Evolutionary conservation across 2,797 vertebrate genomes (phyloP).

Genomic region (Numenius phaeopus): DNA sequence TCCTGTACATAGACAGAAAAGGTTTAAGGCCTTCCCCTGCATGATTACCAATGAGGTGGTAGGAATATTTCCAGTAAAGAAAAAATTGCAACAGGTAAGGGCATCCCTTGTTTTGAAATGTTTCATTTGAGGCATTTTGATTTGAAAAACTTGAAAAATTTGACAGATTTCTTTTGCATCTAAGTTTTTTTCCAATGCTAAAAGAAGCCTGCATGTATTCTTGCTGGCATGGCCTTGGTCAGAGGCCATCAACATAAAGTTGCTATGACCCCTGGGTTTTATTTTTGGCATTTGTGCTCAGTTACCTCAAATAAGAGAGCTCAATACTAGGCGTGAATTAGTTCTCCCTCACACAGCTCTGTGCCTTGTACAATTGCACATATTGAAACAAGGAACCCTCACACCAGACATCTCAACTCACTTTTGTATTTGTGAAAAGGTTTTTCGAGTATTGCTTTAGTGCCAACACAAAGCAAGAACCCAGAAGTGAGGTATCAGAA

Average conservation of each 20-base stretch:
- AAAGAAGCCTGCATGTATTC: neutral
- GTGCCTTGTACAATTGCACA: neutral
- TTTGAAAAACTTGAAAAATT: neutral
- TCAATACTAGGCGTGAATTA: neutral
- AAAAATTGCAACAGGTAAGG: neutral
- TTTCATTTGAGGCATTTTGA: neutral
- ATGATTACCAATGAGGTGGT: fast-evolving
- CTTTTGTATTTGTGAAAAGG: neutral
- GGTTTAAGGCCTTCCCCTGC: neutral
- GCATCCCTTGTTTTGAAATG: neutral
- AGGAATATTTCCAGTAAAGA: neutral
- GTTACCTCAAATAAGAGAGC: neutral
- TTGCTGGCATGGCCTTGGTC: neutral
- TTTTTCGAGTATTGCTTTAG: neutral
- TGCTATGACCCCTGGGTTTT: neutral
- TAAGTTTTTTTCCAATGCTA: neutral
- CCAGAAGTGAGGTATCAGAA: neutral
- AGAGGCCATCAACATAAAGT: neutral
- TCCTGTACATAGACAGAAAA: neutral
- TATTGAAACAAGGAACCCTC: neutral
- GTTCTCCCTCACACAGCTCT: neutral
- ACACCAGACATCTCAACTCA: neutral
- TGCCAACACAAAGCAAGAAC: neutral
- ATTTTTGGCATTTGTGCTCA: neutral
- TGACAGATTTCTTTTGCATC: neutral